Base-by-base conservation (phyloP, 2,888 invertebrate species). In the Hydrotaea diabolus region DNA sequence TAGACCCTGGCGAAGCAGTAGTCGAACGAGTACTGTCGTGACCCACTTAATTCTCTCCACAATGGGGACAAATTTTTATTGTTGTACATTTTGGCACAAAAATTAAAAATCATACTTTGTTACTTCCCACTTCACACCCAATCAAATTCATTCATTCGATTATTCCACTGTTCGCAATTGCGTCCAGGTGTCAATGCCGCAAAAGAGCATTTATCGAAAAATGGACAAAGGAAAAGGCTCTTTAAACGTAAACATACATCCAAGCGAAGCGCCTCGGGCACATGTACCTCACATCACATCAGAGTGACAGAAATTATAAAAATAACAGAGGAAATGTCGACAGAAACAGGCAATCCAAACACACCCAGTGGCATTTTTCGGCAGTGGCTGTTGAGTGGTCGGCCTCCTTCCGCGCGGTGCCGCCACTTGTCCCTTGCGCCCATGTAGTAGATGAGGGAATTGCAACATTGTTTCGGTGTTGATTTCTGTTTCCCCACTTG, bases 111-210 rank as follows among this genome's bases (percentile, higher is more conserved):
- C 7, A 31, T 31, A 31, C n/a, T n/a, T n/a, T n/a, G n/a, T n/a
- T n/a, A n/a, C n/a, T n/a, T 31, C 31, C 31, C 3, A 39, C n/a
- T 49, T 49, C 49, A 49, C 49, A 49, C 49, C n/a, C 49, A 49
- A 15, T 39, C 11, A 11, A 39, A 75, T 2, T 4, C 31, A 4
- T 4, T 31, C 31, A 31, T n/a, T n/a, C 31, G 31, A 2, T 4
- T 31, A 31, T 31, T 31, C 3, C 31, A 31, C 7, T 31, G 77
- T 77, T 77, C 77, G 80, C 83, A 77, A 77, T 64, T 77, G 80
- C 71, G 78, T 81, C 75, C 84, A 84, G 84, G 84, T 84, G 78
- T 81, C 80, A 78, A 78, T 77, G 53, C 49, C 69, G 75, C 78
- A 75, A 80, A 81, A 72, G n/a, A 8, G 2, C 43, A 39, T 80